Evolutionary conservation across 2,797 vertebrate genomes (phyloP).

Genomic region (Knipowitschia caucasica): DNA sequence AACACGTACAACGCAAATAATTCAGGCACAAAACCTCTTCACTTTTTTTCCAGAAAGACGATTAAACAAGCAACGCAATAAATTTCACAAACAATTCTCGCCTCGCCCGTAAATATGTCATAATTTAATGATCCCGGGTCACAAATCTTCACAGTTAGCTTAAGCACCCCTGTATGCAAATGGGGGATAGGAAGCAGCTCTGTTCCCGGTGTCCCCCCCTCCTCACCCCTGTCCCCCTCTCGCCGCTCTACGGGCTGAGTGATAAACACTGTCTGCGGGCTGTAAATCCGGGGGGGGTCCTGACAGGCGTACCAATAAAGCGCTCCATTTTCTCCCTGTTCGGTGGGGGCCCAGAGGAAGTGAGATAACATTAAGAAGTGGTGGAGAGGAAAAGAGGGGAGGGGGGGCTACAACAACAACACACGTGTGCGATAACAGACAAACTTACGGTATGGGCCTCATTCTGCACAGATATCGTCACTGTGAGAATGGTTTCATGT

Average conservation of each 20-base stretch:
- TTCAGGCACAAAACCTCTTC: constrained; percentile 7
- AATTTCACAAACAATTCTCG: constrained; percentile 45
- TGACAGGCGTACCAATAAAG: constrained; percentile 74
- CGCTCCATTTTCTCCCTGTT: constrained; percentile 72
- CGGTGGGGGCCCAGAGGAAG: constrained; percentile 71
- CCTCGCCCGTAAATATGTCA: constrained; percentile 42
- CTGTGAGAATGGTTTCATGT: constrained; percentile 32
- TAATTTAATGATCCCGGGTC: constrained; percentile 32
- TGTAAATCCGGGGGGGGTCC: constrained; percentile 69
- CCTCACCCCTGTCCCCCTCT: constrained; percentile 9
- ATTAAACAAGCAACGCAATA: constrained; percentile 29
- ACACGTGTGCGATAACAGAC: constrained; percentile 13
- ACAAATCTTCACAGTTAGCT: constrained; percentile 29
- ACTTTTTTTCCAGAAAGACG: constrained; percentile 15
- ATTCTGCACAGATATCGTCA: constrained; percentile 4
- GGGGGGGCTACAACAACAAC: constrained; percentile 36
- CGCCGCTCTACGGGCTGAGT: constrained; percentile 55
- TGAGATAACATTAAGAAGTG: constrained; percentile 66
- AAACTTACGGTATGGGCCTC: constrained; percentile 22
- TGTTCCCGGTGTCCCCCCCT: constrained; percentile 14
- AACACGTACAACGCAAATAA: neutral
- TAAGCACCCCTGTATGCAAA: constrained; percentile 45
- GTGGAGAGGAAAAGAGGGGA: constrained; percentile 15
- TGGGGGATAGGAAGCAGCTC: constrained; percentile 21
- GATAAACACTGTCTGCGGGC: constrained; percentile 71